Evolutionary conservation across 2,797 vertebrate genomes (phyloP).

Genomic region (Salarias fasciatus): DNA sequence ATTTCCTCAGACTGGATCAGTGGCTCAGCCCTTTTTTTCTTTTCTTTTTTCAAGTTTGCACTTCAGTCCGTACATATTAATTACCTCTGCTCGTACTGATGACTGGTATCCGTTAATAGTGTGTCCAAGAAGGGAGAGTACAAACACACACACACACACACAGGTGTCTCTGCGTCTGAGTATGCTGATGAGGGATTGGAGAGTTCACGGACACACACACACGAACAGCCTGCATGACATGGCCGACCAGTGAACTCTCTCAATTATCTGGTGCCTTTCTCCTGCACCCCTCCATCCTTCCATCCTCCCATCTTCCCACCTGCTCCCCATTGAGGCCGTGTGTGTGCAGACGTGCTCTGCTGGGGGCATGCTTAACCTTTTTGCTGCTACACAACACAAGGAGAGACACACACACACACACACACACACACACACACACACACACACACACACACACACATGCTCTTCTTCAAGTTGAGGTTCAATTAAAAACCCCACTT

Average conservation of each 20-base stretch:
- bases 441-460: conserved; percentile 61
- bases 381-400: conserved; percentile 64
- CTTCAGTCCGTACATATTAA: conserved; percentile 7
- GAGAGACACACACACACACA: conserved; percentile 59
- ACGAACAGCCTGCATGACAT: conserved; percentile 25
- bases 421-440: conserved; percentile 60
- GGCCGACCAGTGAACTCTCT: conserved; percentile 67
- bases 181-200: neutral
- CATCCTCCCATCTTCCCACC: conserved; percentile 61
- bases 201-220: conserved; percentile 25
- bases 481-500: conserved; percentile 81
- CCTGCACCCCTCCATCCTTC: conserved; percentile 36
- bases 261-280: conserved; percentile 65
- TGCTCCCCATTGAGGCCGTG: conserved; percentile 66
- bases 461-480: conserved; percentile 68
- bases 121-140: conserved; percentile 9
- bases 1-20: neutral
- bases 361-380: conserved; percentile 82
- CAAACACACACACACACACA: conserved; percentile 14
- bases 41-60: neutral
- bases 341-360: conserved; percentile 71
- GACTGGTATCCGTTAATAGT: neutral
- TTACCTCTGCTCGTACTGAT: neutral
- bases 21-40: neutral
- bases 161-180: conserved; percentile 19